Evolutionary conservation across 2,113 vertebrate genomes (phyloP), one percentile per base, ranked within the genome.

Genomic region (Xenopus tropicalis): DNA sequence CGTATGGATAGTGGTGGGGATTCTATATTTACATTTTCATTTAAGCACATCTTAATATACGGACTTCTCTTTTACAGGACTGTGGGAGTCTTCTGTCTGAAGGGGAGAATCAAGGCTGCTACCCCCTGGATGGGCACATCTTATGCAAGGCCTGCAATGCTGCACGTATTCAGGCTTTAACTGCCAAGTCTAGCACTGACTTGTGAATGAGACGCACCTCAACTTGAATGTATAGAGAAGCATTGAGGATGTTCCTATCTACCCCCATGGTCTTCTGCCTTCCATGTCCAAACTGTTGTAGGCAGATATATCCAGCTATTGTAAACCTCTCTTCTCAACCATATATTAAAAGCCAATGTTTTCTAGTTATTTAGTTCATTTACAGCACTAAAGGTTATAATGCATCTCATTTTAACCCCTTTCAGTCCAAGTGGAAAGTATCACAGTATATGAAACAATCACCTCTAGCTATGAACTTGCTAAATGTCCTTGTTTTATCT

Each of bases 111-210:
- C 97, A 98, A 86, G 97, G 96, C 85, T 99, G 97, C 86, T 99
- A 99, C 86, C 97, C 97, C 24, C 85, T 99, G 91, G 97, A 99
- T 0, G 94, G 94, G 72, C 97, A 98, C 77, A 93, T 98, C 85
- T 95, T 98, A 77, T 99, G 97, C 92, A 98, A 98, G 88, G 91
- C 89, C 87, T 99, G 97, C 92, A 99, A 98, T 88, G 93, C 91
- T 20, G 85, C 85, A 80, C 94, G 96, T 79, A 98, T 99, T 89
- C 92, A 98, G 82, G 93, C 93, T 79, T 90, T 99, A 72, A 98
- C 96, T 9, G 97, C 96, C 83, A 98, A 98, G 90, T 92, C 95
- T 76, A 98, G 94, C 91, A 99, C 97, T 70, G 97, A 98, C 86
- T 96, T 99, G 86, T 99, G 93, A 97, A 74, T 66, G 67, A 68